phyloP scores from a whole-genome alignment of 2,113 vertebrate species.

The Benitochromis conjunctus region DNA sequence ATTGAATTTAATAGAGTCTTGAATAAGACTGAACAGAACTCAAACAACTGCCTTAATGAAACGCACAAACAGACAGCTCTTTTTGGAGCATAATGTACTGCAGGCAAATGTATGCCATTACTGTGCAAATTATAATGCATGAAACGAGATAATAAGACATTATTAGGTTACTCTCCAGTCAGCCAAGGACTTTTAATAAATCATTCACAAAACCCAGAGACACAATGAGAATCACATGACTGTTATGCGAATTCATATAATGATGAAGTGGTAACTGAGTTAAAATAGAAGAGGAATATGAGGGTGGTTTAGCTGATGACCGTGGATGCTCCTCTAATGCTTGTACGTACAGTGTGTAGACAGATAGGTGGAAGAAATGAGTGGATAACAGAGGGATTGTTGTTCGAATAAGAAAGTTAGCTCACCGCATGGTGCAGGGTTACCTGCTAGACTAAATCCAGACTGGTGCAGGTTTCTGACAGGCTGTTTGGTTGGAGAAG shows the following conservation, averaged over 20 bases:
- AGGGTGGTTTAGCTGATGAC: background rate
- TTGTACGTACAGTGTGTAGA: background rate
- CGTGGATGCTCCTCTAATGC: background rate
- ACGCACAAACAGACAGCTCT: slow-evolving; percentile 1
- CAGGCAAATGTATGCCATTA: background rate
- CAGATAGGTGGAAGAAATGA: background rate
- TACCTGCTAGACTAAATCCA: slow-evolving; percentile 93
- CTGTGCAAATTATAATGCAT: background rate
- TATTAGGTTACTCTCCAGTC: background rate
- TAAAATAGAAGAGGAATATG: background rate
- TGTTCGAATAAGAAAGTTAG: slow-evolving; percentile 12
- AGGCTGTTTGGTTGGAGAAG: slow-evolving; percentile 89
- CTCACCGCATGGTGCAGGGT: slow-evolving; percentile 50
- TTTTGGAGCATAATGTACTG: background rate
- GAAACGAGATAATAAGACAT: background rate
- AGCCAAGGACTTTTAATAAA: background rate
- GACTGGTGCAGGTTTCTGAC: slow-evolving; percentile 96
- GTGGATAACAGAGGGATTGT: background rate
- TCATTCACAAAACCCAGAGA: background rate
- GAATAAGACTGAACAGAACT: background rate
- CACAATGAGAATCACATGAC: background rate
- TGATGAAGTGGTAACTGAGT: background rate
- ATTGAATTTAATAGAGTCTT: background rate
- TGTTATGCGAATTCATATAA: background rate
- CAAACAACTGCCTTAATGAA: background rate